Percentiles rank a stretch among this genome's conserved stretches.
Conservation (phyloP, 2,797 vertebrate genomes). For the Xenentodon cancila region DNA sequence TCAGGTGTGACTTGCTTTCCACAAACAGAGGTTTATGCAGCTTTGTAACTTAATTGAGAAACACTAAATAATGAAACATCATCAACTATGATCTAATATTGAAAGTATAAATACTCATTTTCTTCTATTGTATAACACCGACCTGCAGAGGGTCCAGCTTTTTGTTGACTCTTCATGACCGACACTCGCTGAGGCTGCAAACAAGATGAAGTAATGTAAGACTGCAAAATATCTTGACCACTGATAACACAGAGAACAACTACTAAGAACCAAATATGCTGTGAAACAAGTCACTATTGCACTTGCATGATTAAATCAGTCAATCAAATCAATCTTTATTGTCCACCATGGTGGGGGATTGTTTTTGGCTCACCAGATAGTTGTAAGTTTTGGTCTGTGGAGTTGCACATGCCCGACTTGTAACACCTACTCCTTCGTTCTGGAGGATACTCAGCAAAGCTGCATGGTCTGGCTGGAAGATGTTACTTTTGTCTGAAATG, state of each 20-base stretch:
- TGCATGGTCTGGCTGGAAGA: constrained; percentile 48
- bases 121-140: background rate
- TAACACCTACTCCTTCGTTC: constrained; percentile 47
- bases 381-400: constrained; percentile 54
- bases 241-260: background rate
- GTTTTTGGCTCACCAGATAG: constrained; percentile 50
- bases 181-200: constrained; percentile 77
- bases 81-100: background rate
- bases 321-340: no score
- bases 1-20: no score
- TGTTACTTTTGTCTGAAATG: constrained; percentile 49
- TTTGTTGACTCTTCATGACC: constrained; percentile 67
- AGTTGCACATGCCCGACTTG: constrained; percentile 29
- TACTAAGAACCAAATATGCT: background rate
- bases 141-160: constrained; percentile 61
- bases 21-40: no score
- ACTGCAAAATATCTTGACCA: background rate
- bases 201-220: background rate
- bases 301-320: no score
- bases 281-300: background rate
- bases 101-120: background rate
- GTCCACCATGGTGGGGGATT: no score
- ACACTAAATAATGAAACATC: no score
- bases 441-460: constrained; percentile 67
- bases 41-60: no score